These are phyloP conservation scores for Steinernema feltiae DNA, from an alignment of 1,140 invertebrate species.

Conservation along the genomic window DNA sequence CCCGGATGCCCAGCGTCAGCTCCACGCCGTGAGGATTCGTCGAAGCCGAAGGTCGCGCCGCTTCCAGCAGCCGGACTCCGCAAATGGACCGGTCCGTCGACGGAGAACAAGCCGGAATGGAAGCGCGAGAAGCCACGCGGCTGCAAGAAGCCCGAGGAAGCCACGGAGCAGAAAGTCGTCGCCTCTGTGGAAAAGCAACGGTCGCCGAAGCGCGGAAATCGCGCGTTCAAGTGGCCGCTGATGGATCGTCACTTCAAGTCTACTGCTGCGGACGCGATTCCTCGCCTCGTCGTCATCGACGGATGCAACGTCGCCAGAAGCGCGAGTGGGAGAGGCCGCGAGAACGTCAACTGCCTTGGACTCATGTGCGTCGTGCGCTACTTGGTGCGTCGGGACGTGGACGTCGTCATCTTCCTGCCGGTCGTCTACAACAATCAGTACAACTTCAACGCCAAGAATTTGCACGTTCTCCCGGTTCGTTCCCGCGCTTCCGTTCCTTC, in stretches of 20 bases:
- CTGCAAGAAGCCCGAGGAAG: too few relatives aligned
- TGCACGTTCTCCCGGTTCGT: constrained; percentile 19
- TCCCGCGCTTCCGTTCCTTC: neutral
- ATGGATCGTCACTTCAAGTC: constrained; percentile 15
- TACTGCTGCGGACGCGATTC: constrained; percentile 16
- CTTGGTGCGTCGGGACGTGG: constrained; percentile 25
- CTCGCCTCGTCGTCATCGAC: constrained; percentile 29
- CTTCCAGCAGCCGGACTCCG: too few relatives aligned
- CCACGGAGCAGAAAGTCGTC: too few relatives aligned
- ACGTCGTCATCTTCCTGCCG: constrained; percentile 31
- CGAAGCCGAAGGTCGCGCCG: too few relatives aligned
- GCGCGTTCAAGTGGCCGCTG: neutral
- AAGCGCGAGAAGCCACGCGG: too few relatives aligned
- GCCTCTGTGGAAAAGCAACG: too few relatives aligned
- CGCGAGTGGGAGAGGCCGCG: constrained; percentile 23
- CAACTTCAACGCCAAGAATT: constrained; percentile 29
- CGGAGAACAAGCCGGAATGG: too few relatives aligned
- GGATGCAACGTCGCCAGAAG: constrained; percentile 35
- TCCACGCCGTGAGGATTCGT: too few relatives aligned
- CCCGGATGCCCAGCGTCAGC: too few relatives aligned
- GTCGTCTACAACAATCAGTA: constrained; percentile 35
- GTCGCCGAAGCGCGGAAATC: too few relatives aligned
- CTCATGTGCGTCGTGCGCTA: constrained; percentile 29
- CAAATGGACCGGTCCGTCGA: too few relatives aligned
- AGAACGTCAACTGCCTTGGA: constrained; percentile 25